Base-by-base conservation (phyloP, 35 echinoderm and acorn worm genomes). In the Lytechinus variegatus region DNA sequence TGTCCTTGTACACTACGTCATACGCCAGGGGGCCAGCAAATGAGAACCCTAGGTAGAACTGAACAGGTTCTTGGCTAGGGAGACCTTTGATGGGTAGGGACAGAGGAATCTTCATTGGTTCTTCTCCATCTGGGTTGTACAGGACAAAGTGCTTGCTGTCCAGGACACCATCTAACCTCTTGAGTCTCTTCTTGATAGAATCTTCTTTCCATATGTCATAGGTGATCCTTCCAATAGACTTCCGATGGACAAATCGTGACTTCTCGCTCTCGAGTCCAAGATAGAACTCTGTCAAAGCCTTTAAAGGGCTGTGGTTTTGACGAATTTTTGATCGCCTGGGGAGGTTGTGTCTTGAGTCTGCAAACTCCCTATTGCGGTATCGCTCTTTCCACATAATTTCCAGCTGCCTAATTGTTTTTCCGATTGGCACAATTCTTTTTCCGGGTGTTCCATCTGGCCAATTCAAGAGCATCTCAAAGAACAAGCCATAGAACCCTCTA, bases 21-120 rank as follows among this genome's bases (percentile, higher is more conserved):
- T 94, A 97, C 16, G 97, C 97, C 27, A 95, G 54, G 27, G 97
- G 97, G 27, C 97, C 97, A 10, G 24, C 92, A 95, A 95, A 97
- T 10, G 95, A 95, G 58, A 97, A 97, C 6, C 97, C 97, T 21
- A 97, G 56, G 55, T 90, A 97, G 52, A 97, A 97, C 7, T 71
- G 94, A n/a, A 97, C 97, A 19, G 44, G 27, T 55, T 96, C 93
- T 60, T 96, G 97, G 90, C 95, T 93, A 9, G 61, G n/a, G 14
- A 93, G 24, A 95, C 91, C 91, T 16, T 52, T 12, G 19, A 86
- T 93, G 28, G 96, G 96, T 16, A 87, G 27, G 9, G 96, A 89
- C 27, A 97, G 28, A 28, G 27, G 94, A 21, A 97, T 94, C 8
- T 52, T 66, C 2, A 97, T 61, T 9, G 51, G 27, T 87, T 97